Evolutionary conservation across 2,888 invertebrate genomes (phyloP).

Genomic region (Protonemura montana): DNA sequence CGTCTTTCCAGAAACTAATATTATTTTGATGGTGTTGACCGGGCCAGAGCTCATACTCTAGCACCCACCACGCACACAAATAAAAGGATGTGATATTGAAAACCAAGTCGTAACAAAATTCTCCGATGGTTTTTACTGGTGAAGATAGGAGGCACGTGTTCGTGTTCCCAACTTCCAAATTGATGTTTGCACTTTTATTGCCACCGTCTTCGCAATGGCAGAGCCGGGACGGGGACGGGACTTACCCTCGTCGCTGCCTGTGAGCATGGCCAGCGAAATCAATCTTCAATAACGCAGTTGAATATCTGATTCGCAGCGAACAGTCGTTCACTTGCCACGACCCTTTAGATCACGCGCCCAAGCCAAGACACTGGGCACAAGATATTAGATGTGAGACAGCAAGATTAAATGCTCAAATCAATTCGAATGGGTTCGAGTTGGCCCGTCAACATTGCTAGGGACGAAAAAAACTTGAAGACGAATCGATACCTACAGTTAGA

Average conservation of each 20-base stretch:
- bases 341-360: neutral
- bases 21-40: neutral
- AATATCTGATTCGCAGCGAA: neutral
- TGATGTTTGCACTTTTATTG: slow-evolving; percentile 4
- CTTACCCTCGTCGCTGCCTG: neutral
- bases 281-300: neutral
- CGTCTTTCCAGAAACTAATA: neutral
- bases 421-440: neutral
- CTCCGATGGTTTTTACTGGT: neutral
- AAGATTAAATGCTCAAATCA: slow-evolving; percentile 22
- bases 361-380: neutral
- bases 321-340: neutral
- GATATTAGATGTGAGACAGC: neutral
- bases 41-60: neutral
- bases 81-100: neutral
- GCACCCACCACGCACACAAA: slow-evolving; percentile 2
- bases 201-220: neutral
- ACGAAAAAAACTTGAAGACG: slow-evolving; percentile 18
- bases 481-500: slow-evolving; percentile 20
- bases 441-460: slow-evolving; percentile 1
- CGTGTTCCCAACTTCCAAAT: neutral
- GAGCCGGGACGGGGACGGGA: neutral
- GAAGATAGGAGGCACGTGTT: slow-evolving; percentile 26
- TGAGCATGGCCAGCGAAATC: neutral
- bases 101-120: slow-evolving; percentile 8